These are phyloP conservation scores for Synchiropus splendidus DNA, from an alignment of 2,113 vertebrate species.

Conservation along the genomic window DNA sequence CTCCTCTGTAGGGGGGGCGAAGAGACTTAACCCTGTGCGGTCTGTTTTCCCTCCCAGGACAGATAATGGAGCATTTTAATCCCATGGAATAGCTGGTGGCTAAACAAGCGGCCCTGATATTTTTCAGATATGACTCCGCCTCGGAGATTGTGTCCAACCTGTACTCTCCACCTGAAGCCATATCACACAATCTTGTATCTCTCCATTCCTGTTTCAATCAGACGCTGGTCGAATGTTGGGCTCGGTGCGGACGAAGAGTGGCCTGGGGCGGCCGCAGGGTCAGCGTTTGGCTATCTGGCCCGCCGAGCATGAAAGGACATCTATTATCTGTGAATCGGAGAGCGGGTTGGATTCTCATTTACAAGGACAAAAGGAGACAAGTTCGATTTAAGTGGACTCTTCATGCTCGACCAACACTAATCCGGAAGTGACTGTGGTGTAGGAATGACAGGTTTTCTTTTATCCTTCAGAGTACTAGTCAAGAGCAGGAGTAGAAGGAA, in stretches of 20 bases:
- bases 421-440: too few species aligned
- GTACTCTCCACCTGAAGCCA: conserved; percentile 42
- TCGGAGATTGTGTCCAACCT: conserved; percentile 47
- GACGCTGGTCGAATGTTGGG: conserved; percentile 28
- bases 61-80: conserved; percentile 54
- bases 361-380: conserved; percentile 30
- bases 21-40: conserved; percentile 31
- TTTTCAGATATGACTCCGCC: conserved; percentile 37
- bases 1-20: too few species aligned
- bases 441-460: background rate
- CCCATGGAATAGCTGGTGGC: conserved; percentile 46
- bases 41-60: conserved; percentile 39
- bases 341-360: conserved; percentile 20
- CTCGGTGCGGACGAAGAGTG: conserved; percentile 36
- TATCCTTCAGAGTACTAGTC: background rate
- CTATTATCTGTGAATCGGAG: conserved; percentile 40
- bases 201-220: conserved; percentile 59
- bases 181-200: conserved; percentile 52
- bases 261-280: conserved; percentile 40
- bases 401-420: background rate
- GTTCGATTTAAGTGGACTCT: conserved; percentile 10
- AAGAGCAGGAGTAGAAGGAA: too few species aligned
- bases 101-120: conserved; percentile 52
- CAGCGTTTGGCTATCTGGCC: conserved; percentile 33
- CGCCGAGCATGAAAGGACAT: conserved; percentile 43